A percentile compares a stretch with the other conserved stretches of the same genome.
These are phyloP conservation scores for Petroica traversi DNA, from an alignment of 2,113 vertebrate species.

Conservation along the genomic window DNA sequence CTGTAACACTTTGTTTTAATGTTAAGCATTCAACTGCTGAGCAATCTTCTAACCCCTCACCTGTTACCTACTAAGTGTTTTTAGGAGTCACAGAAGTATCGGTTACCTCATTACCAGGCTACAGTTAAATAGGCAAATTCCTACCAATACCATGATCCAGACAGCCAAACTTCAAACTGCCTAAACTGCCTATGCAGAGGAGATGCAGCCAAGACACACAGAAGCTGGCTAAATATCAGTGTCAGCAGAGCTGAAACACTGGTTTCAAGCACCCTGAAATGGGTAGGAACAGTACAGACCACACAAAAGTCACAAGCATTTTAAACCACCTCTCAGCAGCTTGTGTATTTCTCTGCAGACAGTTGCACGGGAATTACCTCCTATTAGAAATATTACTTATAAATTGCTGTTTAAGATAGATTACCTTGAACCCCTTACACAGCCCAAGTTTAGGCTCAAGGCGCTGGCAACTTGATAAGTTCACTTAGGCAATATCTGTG, in stretches of 20 bases:
- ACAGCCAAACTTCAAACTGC: neutral
- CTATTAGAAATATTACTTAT: neutral
- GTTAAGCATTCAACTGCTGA: neutral
- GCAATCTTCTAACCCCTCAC: neutral
- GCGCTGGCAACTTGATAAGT: neutral
- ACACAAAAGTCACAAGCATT: neutral
- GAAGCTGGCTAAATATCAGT: neutral
- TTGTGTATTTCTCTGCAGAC: neutral
- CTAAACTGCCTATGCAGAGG: neutral
- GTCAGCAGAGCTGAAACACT: neutral
- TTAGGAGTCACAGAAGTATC: neutral
- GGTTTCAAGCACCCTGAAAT: neutral
- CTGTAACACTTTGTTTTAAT: neutral
- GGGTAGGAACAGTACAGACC: neutral
- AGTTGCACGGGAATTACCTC: neutral
- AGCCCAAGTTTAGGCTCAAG: neutral
- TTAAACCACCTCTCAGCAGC: neutral
- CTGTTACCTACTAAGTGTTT: neutral
- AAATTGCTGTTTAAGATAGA: neutral
- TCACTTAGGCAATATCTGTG: neutral
- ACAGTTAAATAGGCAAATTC: neutral
- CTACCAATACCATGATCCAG: neutral
- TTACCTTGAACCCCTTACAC: neutral
- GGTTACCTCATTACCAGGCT: neutral
- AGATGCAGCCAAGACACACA: accelerated